Evolutionary conservation across 2,888 invertebrate genomes (phyloP), one percentile per base, ranked within the genome.

Genomic region (Ariolimax columbianus): DNA sequence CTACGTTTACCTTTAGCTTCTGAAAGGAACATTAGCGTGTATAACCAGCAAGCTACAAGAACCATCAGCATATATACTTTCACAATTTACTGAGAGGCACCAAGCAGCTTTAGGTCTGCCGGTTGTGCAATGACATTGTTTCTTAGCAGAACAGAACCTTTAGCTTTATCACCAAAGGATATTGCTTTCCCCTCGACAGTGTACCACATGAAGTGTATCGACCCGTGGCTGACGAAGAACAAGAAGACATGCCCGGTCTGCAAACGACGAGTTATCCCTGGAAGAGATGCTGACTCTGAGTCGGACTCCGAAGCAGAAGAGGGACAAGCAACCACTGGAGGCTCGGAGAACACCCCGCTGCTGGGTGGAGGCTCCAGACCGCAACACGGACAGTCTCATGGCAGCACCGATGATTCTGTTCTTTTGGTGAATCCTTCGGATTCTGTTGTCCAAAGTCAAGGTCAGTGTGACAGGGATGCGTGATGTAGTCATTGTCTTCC

Each of bases 191-290:
- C 23, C 9, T 36, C 59, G 6, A n/a, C 11, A 63, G 59, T 63
- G 26, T 63, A 63, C n/a, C 59, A 63, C 95, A 95, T 96, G 88
- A 97, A 97, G 93, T 99, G 99, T 94, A 98, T 99, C 92, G 99
- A 99, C 95, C 98, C 98, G 73, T 99, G 99, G 99, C 95, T 99
- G 93, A 98, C 99, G 23, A 97, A 98, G 94, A 98, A 97, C 94
- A 96, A 97, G 89, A 96, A 99, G 89, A 97, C 98, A 86, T 99
- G 99, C 93, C 99, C 99, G 0, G 97, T 99, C 90, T 99, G 99
- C 95, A 99, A 99, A 95, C 96, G 98, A 7, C 97, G 97, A 94
- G 98, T 99, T 93, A 96, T 98, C 94, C 97, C 97, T 75, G 96
- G 96, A 1, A 89, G 90, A 47, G 90, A 90, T 23, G 88, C 89